Evolutionary conservation across 2,797 vertebrate genomes (phyloP), one percentile per base, ranked within the genome.

Genomic region (Pantherophis vulpinus): DNA sequence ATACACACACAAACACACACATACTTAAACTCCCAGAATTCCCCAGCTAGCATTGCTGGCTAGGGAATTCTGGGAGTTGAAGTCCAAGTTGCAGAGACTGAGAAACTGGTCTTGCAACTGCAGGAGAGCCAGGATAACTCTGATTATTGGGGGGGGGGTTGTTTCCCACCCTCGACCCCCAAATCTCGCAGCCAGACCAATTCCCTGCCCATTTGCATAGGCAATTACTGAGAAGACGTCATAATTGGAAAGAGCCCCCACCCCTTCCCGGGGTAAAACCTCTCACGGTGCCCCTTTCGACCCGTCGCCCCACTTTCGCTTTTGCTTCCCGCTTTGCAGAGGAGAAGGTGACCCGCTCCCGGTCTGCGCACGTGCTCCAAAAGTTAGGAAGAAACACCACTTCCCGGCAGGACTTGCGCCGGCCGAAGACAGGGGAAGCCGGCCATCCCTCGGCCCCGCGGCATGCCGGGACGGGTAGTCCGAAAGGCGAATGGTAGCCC

Each of bases 331-430:
- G 83, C 23, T 86, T 6, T 27, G 18, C 25, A 55, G 29, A 0
- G 55, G 5, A 55, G 89, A 27, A 56, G 89, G 66, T 42, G 66
- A 58, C 54, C 90, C 11, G n/a, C 4, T 10, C 25, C 10, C 2
- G 60, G 60, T 14, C 47, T 0, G 32, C 29, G 7, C 59, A 20
- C 83, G 25, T 74, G 92, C 88, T 66, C 59, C 58, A 10, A 47
- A 1, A 1, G 0, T 1, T 1, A 9, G 60, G 2, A 5, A 27
- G 10, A 16, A 61, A 96, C 95, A 95, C 94, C 95, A 93, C 51
- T 6, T 95, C 94, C 96, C 94, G 87, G 79, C 8, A 94, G 88
- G 47, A 32, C 23, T 25, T 5, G 29, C 56, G 11, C 54, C 55
- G n/a, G 5, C 55, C 87, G 16, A 88, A 55, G 1, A 23, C n/a